A percentile compares a stretch with the other conserved stretches of the same genome.
phyloP scores from a whole-genome alignment of 1,140 invertebrate genomes.

The Phymorhynchus buccinoides region DNA sequence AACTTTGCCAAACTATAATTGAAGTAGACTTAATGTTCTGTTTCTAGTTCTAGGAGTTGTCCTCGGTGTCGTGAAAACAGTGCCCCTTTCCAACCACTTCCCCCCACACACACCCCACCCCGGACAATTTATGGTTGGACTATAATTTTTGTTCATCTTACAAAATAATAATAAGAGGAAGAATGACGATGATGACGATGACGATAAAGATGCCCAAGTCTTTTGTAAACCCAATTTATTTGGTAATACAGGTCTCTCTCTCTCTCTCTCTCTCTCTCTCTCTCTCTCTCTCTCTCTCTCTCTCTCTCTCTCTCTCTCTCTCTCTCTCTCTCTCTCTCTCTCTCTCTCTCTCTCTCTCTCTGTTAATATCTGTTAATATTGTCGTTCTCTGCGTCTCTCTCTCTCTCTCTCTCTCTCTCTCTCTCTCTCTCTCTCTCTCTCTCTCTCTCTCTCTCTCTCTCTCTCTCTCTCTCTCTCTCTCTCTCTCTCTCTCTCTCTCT shows the following conservation, averaged over 20 bases:
- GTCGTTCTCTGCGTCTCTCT: conserved; percentile 22
- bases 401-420: neutral
- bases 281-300: conserved; percentile 35
- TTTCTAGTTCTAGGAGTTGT: too few relatives aligned
- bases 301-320: conserved; percentile 30
- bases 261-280: neutral
- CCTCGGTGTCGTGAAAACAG: too few relatives aligned
- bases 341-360: neutral
- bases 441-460: conserved; percentile 1
- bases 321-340: conserved; percentile 18
- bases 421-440: neutral
- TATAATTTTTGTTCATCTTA: too few relatives aligned
- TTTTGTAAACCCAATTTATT: neutral
- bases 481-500: conserved; percentile 31
- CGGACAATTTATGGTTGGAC: too few relatives aligned
- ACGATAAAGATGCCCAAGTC: neutral
- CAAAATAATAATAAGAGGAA: neutral
- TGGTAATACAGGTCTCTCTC: too few relatives aligned
- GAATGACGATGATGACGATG: neutral
- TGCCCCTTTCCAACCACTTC: too few relatives aligned
- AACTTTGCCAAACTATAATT: too few relatives aligned
- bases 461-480: neutral
- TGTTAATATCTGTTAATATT: neutral
- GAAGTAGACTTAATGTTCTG: too few relatives aligned
- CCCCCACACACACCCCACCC: too few relatives aligned